Percentiles rank a stretch among this genome's conserved stretches.
Conservation (phyloP, 2,888 invertebrate species). For the Nasonia oneida region DNA sequence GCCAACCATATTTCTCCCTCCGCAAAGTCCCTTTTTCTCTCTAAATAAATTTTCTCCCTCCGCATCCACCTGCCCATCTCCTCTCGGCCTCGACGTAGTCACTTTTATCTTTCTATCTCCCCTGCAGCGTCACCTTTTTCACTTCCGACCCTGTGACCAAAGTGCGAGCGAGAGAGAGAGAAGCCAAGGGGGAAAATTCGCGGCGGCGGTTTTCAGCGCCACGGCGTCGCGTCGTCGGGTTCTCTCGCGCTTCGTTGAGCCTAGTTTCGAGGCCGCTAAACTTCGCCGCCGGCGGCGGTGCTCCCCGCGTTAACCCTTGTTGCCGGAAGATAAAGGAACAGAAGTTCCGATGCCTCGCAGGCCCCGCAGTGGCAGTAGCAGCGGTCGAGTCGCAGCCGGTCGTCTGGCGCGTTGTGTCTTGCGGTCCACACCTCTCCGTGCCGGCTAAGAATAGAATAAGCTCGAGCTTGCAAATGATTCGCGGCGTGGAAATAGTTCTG, state of each 20-base stretch:
- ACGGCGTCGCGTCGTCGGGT: slow-evolving; percentile 34
- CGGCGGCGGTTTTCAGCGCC: slow-evolving; percentile 49
- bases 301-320: slow-evolving; percentile 41
- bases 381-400: slow-evolving; percentile 4
- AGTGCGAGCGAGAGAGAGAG: background rate
- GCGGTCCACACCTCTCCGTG: background rate
- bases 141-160: slow-evolving; percentile 22
- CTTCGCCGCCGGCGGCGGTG: slow-evolving; percentile 32
- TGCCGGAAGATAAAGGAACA: slow-evolving; percentile 49
- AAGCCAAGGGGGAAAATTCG: background rate
- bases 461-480: background rate
- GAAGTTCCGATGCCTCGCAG: slow-evolving; percentile 28
- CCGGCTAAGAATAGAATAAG: slow-evolving; percentile 3
- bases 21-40: slow-evolving; percentile 41
- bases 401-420: background rate
- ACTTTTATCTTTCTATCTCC: background rate
- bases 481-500: background rate
- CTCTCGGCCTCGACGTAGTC: background rate
- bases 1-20: slow-evolving; percentile 43
- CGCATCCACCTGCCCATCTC: slow-evolving; percentile 1
- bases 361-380: background rate
- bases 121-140: background rate
- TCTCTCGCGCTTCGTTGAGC: slow-evolving; percentile 61
- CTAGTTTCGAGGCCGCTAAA: slow-evolving; percentile 57
- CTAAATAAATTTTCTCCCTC: slow-evolving; percentile 34